Conservation (phyloP, 37 sponge, comb jelly and placozoan genomes). For the Eunapius fragilis region DNA sequence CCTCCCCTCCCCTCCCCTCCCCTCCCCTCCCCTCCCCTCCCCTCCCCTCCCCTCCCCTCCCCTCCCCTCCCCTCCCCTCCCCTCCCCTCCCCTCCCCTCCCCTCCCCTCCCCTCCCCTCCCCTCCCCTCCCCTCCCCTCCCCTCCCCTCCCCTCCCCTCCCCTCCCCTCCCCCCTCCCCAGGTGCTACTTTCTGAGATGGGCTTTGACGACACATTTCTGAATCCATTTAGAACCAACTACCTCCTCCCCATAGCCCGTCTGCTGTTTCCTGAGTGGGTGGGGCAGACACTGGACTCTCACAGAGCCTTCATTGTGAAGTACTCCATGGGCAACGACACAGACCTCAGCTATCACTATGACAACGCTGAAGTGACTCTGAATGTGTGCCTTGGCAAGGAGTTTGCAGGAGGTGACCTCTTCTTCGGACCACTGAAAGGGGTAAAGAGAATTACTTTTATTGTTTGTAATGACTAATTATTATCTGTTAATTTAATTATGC, state of each 20-base stretch:
- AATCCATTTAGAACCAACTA: constrained; percentile 42
- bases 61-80: too few species aligned
- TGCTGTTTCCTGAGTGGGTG: constrained; percentile 83
- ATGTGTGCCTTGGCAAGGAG: constrained; percentile 75
- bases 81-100: neutral
- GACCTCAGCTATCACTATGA: constrained; percentile 86
- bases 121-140: neutral
- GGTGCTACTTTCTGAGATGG: constrained; percentile 80
- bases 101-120: neutral
- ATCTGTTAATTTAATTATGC: neutral
- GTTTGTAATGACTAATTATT: neutral
- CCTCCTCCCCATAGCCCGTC: constrained; percentile 53
- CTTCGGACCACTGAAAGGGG: constrained; percentile 72
- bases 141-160: neutral
- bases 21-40: too few species aligned
- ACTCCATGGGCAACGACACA: constrained; percentile 63
- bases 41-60: too few species aligned
- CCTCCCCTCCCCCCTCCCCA: constrained; percentile 6
- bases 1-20: too few species aligned
- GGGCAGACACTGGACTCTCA: constrained; percentile 78
- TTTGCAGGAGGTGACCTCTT: constrained; percentile 79
- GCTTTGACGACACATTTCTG: constrained; percentile 72
- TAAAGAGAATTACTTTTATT: constrained; percentile 15
- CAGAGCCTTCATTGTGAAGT: constrained; percentile 75
- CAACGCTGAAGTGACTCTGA: constrained; percentile 91